phyloP scores from a whole-genome alignment of 2,113 vertebrate species.

The Egretta garzetta region DNA sequence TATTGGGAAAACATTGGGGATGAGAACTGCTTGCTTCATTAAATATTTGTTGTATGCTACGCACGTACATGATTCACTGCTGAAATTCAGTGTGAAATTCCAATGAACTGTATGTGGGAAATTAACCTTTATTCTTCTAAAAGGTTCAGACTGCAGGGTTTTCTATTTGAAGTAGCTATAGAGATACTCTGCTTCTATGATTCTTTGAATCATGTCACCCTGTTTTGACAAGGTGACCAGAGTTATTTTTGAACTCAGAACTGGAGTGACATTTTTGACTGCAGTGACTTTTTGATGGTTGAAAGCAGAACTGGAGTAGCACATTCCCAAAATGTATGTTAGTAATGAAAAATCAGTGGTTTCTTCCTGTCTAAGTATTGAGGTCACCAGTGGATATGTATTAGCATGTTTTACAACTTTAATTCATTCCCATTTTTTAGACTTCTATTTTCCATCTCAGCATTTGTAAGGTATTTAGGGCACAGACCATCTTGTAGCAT shows the following conservation, averaged over 20 bases:
- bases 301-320: neutral
- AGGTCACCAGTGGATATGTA: neutral
- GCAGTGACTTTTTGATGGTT: neutral
- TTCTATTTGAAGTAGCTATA: neutral
- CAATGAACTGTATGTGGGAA: neutral
- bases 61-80: neutral
- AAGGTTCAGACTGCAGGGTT: neutral
- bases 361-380: neutral
- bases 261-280: neutral
- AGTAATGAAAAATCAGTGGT: neutral
- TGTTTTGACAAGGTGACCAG: neutral
- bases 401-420: neutral
- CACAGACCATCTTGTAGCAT: neutral
- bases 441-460: neutral
- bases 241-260: neutral
- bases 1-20: neutral
- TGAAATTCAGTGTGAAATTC: neutral
- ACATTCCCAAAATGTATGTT: accelerated
- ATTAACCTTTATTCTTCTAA: neutral
- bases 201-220: neutral
- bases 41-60: neutral
- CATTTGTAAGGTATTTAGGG: neutral
- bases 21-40: neutral
- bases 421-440: neutral
- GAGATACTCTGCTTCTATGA: neutral